A percentile compares a stretch with the other conserved stretches of the same genome.
Conservation (phyloP, 2,888 invertebrate genomes). For the Leptopilina drosophilae region DNA sequence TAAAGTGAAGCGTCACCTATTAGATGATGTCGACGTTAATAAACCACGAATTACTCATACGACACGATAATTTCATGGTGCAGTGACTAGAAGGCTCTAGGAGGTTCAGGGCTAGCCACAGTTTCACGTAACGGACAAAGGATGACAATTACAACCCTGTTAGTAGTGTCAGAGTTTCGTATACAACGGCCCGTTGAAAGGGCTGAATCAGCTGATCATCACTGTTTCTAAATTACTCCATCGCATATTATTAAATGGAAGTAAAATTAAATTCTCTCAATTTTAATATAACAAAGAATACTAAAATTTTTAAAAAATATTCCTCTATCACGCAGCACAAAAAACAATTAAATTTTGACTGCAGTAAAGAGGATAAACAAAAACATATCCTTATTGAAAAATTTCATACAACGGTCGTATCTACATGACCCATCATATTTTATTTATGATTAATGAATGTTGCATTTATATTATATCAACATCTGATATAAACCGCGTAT, state of each 20-base stretch:
- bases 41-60: slow-evolving; percentile 68
- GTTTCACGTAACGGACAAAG: slow-evolving; percentile 66
- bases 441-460: no score
- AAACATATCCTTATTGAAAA: no score
- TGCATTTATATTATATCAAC: no score
- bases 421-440: no score
- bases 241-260: background rate
- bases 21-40: slow-evolving; percentile 59
- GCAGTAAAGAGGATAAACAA: no score
- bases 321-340: no score
- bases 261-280: no score
- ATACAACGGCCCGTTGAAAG: slow-evolving; percentile 44
- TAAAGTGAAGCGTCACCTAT: background rate
- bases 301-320: no score
- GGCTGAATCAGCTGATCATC: slow-evolving; percentile 6
- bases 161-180: slow-evolving; percentile 68
- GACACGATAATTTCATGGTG: slow-evolving; percentile 67
- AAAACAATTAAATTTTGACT: no score
- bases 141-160: slow-evolving; percentile 72
- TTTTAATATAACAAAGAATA: no score
- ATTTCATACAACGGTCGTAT: no score
- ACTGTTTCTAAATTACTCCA: background rate
- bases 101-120: slow-evolving; percentile 65
- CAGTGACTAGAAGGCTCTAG: slow-evolving; percentile 56
- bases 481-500: no score